These are phyloP conservation scores for Meghimatium bilineatum DNA, from an alignment of 2,888 invertebrate genomes.

Conservation along the genomic window DNA sequence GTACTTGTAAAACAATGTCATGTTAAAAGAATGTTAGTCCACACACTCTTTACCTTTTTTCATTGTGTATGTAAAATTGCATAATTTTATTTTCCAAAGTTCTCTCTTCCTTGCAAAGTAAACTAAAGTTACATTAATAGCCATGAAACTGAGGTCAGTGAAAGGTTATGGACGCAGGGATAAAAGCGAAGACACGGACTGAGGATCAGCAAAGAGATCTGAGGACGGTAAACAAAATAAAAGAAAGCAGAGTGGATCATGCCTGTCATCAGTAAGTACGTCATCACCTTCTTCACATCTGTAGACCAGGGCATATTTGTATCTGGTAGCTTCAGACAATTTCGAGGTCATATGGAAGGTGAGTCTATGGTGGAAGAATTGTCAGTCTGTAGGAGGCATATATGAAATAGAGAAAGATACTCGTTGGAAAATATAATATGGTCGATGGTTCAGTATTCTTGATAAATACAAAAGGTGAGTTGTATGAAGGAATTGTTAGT, in stretches of 20 bases:
- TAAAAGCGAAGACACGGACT: neutral
- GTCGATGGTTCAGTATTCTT: no score
- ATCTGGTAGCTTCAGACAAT: neutral
- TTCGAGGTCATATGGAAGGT: neutral
- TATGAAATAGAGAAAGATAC: neutral
- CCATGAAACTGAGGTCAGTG: neutral
- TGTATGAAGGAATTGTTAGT: no score
- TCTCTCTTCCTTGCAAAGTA: no score
- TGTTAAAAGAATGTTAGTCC: no score
- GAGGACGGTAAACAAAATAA: slow-evolving; percentile 13
- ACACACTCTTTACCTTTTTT: no score
- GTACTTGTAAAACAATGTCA: no score
- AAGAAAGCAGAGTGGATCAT: neutral
- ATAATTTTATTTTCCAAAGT: no score
- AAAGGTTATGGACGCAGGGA: neutral
- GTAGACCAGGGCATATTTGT: neutral
- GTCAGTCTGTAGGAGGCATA: neutral
- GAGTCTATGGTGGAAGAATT: neutral
- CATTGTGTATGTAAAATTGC: no score
- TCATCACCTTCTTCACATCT: slow-evolving; percentile 19
- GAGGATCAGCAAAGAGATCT: neutral
- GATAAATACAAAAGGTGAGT: no score
- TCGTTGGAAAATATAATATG: neutral
- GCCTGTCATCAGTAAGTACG: neutral
- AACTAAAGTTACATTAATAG: neutral